Conservation (phyloP, 2,797 vertebrate genomes). For the Halcyon badia region DNA sequence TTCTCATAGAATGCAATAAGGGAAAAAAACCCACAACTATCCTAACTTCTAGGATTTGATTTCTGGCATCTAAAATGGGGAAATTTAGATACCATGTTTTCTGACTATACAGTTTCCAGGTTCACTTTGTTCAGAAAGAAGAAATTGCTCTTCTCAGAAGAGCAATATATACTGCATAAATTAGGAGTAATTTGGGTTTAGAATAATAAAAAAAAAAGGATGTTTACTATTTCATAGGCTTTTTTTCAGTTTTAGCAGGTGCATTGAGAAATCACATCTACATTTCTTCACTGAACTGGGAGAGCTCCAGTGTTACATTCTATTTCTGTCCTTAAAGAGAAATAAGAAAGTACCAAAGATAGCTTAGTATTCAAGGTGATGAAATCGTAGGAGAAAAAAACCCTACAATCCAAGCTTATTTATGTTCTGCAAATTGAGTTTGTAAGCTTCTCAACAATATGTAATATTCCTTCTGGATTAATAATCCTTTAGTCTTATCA, state of each 20-base stretch:
- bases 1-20: not conserved
- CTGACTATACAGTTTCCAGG: not conserved
- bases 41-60: not conserved
- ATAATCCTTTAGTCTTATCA: not conserved
- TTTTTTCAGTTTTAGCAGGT: not conserved
- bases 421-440: not conserved
- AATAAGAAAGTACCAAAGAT: not conserved
- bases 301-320: not conserved
- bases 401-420: not conserved
- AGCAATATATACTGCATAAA: not conserved
- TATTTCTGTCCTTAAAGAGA: not conserved
- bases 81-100: not conserved
- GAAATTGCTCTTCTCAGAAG: no score
- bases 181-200: not conserved
- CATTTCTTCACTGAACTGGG: not conserved
- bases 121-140: not conserved
- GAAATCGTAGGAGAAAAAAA: not conserved
- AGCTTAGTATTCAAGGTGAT: not conserved
- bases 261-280: not conserved
- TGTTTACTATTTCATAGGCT: not conserved
- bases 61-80: not conserved
- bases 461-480: not conserved
- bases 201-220: not conserved
- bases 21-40: no score
- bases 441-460: not conserved